These are phyloP conservation scores for Dendrocincla tyrannina DNA, from an alignment of 2,797 vertebrate species.

Conservation along the genomic window DNA sequence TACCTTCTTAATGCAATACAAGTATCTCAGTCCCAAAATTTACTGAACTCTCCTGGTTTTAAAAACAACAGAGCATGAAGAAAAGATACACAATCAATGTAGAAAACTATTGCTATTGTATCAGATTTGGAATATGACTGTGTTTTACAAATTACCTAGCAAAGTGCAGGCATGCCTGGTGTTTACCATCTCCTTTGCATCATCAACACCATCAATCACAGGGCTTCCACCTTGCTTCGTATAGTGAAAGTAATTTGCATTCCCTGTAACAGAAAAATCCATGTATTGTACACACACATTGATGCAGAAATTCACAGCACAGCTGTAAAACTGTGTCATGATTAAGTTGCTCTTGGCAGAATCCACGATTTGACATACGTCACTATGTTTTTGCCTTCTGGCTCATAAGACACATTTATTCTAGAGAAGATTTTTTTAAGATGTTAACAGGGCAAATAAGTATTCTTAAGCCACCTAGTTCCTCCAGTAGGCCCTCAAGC, in stretches of 20 bases:
- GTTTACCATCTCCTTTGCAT: constrained; percentile 88
- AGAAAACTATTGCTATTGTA: neutral
- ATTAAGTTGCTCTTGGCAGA: neutral
- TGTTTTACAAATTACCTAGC: constrained; percentile 81
- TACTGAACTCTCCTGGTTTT: neutral
- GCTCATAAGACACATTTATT: neutral
- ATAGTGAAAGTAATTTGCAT: constrained; percentile 88
- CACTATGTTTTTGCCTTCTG: neutral
- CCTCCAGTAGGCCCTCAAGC: neutral
- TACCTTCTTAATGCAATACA: neutral
- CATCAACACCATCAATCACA: constrained; percentile 90
- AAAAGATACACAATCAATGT: neutral
- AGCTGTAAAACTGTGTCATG: neutral
- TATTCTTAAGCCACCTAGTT: neutral
- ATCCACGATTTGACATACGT: neutral
- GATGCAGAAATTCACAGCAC: neutral
- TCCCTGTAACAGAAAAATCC: constrained; percentile 73
- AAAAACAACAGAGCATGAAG: neutral
- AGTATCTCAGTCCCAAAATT: neutral
- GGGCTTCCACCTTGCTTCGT: constrained; percentile 93
- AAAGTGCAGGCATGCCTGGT: constrained; percentile 91
- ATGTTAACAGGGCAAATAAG: neutral
- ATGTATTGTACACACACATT: neutral
- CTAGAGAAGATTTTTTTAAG: neutral
- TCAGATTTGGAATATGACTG: neutral